phyloP scores from a whole-genome alignment of 1,140 invertebrate genomes.

The Halictus rubicundus region DNA sequence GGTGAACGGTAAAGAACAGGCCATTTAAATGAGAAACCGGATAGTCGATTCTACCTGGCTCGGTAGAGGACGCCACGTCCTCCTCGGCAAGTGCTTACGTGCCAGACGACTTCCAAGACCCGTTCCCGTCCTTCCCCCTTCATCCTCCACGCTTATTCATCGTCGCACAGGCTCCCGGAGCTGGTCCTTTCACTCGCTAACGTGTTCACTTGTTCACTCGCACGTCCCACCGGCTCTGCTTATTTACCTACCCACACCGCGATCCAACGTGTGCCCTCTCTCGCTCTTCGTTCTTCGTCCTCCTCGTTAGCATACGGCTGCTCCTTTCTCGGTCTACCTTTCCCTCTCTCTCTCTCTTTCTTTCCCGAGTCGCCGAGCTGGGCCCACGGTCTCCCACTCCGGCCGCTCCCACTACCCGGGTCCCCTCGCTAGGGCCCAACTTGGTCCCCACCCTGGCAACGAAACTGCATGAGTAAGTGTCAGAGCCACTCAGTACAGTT shows the following conservation, averaged over 20 bases:
- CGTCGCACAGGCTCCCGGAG: not conserved
- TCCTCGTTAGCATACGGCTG: not conserved
- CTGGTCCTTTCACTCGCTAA: slow-evolving; percentile 35
- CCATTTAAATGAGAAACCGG: slow-evolving; percentile 74
- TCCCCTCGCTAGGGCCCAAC: slow-evolving; percentile 54
- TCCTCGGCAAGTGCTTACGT: slow-evolving; percentile 52
- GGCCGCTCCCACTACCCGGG: slow-evolving; percentile 48
- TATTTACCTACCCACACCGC: slow-evolving; percentile 29
- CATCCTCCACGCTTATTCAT: slow-evolving; percentile 44
- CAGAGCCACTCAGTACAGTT: slow-evolving; percentile 77
- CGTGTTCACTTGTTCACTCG: slow-evolving; percentile 27
- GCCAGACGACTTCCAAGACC: slow-evolving; percentile 56
- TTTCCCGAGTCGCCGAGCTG: slow-evolving; percentile 9
- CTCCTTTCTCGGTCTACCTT: not conserved
- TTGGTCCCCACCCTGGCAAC: slow-evolving; percentile 60
- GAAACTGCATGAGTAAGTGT: slow-evolving; percentile 70
- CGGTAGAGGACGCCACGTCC: slow-evolving; percentile 72
- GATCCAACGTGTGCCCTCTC: not conserved
- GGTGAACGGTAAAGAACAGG: slow-evolving; percentile 68
- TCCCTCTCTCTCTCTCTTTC: not conserved
- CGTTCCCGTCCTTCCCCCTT: slow-evolving; percentile 54
- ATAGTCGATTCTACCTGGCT: slow-evolving; percentile 58
- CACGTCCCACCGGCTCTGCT: not conserved
- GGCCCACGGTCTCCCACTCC: slow-evolving; percentile 26
- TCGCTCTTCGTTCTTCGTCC: not conserved